A percentile compares a stretch with the other conserved stretches of the same genome.
Evolutionary conservation across 2,888 invertebrate species (phyloP).

Genomic region (Panopea generosa): DNA sequence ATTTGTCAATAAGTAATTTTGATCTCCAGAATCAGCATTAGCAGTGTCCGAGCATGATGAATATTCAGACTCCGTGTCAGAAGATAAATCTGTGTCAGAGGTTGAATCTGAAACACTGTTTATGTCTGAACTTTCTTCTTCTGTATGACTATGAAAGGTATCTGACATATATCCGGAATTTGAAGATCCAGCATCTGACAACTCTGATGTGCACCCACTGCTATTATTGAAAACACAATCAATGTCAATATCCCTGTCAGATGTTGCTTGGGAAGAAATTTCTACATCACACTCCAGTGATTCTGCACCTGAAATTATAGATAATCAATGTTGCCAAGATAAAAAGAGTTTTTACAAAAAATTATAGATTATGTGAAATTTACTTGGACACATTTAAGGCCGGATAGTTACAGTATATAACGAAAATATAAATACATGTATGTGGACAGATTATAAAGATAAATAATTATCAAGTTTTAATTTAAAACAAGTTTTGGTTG

Average conservation of each 20-base stretch:
- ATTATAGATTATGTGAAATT: too few relatives aligned
- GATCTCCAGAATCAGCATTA: slow-evolving; percentile 9
- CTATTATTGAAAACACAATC: slow-evolving; percentile 24
- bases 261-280: slow-evolving; percentile 22
- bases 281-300: slow-evolving; percentile 30
- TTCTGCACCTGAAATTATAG: slow-evolving; percentile 28
- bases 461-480: too few relatives aligned
- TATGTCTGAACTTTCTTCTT: slow-evolving; percentile 27
- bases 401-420: too few relatives aligned
- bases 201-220: slow-evolving; percentile 32
- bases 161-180: slow-evolving; percentile 34
- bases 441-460: too few relatives aligned
- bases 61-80: slow-evolving; percentile 16
- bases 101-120: slow-evolving; percentile 30
- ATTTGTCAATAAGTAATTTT: slow-evolving; percentile 19
- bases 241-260: slow-evolving; percentile 25
- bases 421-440: too few relatives aligned
- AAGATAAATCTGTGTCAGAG: slow-evolving; percentile 24
- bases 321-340: neutral
- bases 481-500: too few relatives aligned
- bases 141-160: slow-evolving; percentile 22
- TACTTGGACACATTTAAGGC: too few relatives aligned
- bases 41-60: slow-evolving; percentile 12
- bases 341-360: too few relatives aligned
- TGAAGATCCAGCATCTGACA: slow-evolving; percentile 35